A percentile compares a stretch with the other conserved stretches of the same genome.
Conservation (phyloP, 2,797 vertebrate genomes). For the Peromyscus attwateri region DNA sequence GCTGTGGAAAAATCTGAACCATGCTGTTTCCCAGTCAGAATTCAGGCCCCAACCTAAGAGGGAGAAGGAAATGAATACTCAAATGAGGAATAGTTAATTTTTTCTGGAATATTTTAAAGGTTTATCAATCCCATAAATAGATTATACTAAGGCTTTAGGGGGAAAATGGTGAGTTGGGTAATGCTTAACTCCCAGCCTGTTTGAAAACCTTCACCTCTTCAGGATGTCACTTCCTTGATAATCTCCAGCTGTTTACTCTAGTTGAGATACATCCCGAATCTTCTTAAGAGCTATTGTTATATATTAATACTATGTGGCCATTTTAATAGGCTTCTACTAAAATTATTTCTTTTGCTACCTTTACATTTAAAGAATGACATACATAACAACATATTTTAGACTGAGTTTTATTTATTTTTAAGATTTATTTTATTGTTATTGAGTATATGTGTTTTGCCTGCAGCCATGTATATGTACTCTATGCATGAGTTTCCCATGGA, state of each 20-base stretch:
- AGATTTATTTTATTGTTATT: background rate
- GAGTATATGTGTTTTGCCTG: background rate
- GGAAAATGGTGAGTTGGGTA: background rate
- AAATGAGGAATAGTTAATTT: slow-evolving; percentile 77
- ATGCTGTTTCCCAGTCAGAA: slow-evolving; percentile 72
- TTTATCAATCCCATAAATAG: background rate
- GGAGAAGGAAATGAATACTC: slow-evolving; percentile 69
- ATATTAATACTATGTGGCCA: background rate
- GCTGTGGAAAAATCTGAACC: slow-evolving; percentile 78
- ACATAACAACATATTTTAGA: background rate
- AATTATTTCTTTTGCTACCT: background rate
- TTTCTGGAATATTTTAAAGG: slow-evolving; percentile 65
- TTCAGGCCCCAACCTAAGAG: slow-evolving; percentile 47
- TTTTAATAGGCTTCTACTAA: slow-evolving; percentile 30
- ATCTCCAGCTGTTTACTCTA: slow-evolving; percentile 17
- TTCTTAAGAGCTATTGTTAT: background rate
- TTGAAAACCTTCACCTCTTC: slow-evolving; percentile 11
- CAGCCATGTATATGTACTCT: background rate
- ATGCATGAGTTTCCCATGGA: background rate
- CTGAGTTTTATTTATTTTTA: background rate
- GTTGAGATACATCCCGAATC: background rate
- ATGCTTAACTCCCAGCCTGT: background rate
- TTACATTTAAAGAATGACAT: slow-evolving; percentile 5
- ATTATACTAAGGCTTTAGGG: background rate
- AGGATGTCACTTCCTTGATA: background rate